Evolutionary conservation across 1,140 invertebrate species (phyloP).

Genomic region (Macrobrachium rosenbergii): DNA sequence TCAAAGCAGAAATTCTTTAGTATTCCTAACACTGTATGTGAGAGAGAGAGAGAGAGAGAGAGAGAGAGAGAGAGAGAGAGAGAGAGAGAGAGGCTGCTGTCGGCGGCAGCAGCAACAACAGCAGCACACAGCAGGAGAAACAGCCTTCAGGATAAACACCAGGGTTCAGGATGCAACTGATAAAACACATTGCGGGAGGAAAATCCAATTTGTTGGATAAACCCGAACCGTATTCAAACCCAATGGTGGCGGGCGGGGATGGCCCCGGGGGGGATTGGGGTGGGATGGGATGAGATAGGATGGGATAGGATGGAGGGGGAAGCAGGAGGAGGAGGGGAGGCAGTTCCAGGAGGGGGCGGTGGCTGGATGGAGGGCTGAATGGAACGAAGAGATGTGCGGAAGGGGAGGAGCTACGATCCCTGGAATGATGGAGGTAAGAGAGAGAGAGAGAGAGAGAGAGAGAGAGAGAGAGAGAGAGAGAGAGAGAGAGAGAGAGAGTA

Average conservation of each 20-base stretch:
- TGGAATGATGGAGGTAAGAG: background rate
- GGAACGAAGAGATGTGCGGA: background rate
- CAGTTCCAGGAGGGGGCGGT: background rate
- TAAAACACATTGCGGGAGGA: too few species aligned
- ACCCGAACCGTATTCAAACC: too few species aligned
- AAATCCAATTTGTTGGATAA: too few species aligned
- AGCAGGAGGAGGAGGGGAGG: background rate
- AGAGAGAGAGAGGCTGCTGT: background rate
- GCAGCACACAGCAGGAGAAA: too few species aligned
- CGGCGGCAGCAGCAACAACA: background rate
- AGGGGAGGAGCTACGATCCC: background rate
- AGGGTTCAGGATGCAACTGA: too few species aligned
- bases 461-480: too few species aligned
- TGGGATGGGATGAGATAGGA: background rate
- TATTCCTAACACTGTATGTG: background rate
- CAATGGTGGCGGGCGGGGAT: too few species aligned
- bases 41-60: constrained; percentile 7
- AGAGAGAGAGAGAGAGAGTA: constrained; percentile 17
- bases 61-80: background rate
- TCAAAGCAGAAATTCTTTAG: background rate
- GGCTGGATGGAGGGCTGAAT: background rate
- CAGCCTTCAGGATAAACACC: too few species aligned
- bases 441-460: background rate
- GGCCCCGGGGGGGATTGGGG: background rate
- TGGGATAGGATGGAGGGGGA: background rate